Evolutionary conservation across 2,113 vertebrate genomes (phyloP).

Genomic region (Melierax canorus): DNA sequence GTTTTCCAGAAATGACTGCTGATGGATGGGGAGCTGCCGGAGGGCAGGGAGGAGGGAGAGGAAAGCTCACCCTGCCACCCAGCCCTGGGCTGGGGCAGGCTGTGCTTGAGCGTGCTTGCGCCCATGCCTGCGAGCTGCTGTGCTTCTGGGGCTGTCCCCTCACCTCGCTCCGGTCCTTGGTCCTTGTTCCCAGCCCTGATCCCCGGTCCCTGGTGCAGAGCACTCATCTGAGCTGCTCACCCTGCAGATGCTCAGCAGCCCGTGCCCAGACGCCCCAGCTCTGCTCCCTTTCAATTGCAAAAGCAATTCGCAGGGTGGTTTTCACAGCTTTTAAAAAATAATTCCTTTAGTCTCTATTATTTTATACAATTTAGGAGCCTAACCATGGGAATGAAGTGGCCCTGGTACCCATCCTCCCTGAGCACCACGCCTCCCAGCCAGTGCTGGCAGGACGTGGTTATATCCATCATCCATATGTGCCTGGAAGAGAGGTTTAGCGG

Average conservation of each 20-base stretch:
- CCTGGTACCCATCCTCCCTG: fast-evolving
- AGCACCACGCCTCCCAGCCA: neutral
- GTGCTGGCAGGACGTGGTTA: neutral
- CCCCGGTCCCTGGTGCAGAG: too few species aligned
- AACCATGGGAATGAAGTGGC: too few species aligned
- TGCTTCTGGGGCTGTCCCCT: neutral
- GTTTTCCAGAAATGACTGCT: neutral
- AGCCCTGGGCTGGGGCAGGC: fast-evolving
- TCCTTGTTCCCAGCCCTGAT: neutral
- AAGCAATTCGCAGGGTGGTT: neutral
- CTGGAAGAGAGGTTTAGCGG: neutral
- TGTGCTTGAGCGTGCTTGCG: fast-evolving
- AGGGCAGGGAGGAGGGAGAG: neutral
- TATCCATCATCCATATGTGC: fast-evolving
- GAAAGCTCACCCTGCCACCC: neutral
- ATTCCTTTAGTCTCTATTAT: neutral
- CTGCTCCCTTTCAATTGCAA: neutral
- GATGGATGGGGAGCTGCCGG: neutral
- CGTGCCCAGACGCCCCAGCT: fast-evolving
- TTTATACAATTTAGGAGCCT: neutral
- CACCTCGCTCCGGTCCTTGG: fast-evolving
- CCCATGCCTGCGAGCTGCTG: fast-evolving
- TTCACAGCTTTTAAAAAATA: neutral
- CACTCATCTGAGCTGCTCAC: neutral
- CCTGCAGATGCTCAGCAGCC: neutral